Percentiles rank a stretch among this genome's conserved stretches.
Conservation (phyloP, 2,888 invertebrate species). For the Tenthredo livida region DNA sequence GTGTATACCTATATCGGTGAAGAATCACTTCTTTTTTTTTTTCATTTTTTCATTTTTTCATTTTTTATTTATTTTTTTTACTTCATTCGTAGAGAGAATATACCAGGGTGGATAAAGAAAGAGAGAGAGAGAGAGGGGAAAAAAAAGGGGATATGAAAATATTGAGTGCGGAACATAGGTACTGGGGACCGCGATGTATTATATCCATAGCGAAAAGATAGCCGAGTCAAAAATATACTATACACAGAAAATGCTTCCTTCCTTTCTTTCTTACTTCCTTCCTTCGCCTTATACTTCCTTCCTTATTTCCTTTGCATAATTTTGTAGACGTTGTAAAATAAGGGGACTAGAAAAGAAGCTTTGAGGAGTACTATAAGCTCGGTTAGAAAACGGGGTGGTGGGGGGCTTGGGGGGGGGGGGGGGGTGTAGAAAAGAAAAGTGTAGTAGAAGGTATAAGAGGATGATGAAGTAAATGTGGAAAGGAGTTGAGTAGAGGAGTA, state of each 20-base stretch:
- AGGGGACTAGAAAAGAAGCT: slow-evolving; percentile 55
- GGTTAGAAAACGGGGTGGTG: slow-evolving; percentile 22
- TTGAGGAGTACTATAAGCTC: slow-evolving; percentile 51
- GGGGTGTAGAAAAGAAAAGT: not conserved
- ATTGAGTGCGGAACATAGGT: not conserved
- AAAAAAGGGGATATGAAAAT: not conserved
- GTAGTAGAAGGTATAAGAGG: not conserved
- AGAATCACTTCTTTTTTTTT: too few relatives aligned
- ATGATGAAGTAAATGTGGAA: not conserved
- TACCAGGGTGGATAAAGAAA: not conserved
- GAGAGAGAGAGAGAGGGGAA: not conserved
- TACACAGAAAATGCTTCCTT: slow-evolving; percentile 2
- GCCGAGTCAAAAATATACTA: not conserved
- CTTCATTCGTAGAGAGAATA: not conserved
- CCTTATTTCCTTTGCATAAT: slow-evolving; percentile 68
- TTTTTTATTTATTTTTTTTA: not conserved
- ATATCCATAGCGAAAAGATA: slow-evolving; percentile 30
- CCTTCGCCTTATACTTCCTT: slow-evolving; percentile 4
- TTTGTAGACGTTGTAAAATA: slow-evolving; percentile 62
- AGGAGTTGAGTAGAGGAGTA: not conserved
- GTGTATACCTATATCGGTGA: not conserved
- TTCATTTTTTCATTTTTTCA: not conserved
- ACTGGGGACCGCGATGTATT: not conserved
- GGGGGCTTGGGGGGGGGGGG: not conserved
- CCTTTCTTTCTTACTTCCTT: slow-evolving; percentile 22